A percentile compares a stretch with the other conserved stretches of the same genome.
Conservation (phyloP, 1,140 invertebrate species). For the Megathymus violae region DNA sequence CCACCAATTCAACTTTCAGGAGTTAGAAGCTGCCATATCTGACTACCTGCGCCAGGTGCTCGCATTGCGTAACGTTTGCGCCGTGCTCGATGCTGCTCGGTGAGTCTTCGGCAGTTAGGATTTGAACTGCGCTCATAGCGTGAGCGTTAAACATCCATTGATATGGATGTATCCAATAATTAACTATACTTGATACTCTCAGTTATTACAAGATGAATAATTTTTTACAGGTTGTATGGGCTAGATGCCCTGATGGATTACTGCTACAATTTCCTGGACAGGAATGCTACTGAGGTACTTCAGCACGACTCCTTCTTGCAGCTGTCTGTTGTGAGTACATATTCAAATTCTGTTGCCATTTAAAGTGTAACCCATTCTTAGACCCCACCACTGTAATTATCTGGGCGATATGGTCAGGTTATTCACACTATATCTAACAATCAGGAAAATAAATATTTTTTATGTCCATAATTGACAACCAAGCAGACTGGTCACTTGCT, state of each 20-base stretch:
- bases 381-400: not conserved
- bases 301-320: slow-evolving; percentile 92
- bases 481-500: too few species aligned
- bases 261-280: slow-evolving; percentile 93
- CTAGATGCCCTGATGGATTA: slow-evolving; percentile 86
- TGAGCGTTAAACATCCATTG: too few species aligned
- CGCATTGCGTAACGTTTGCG: slow-evolving; percentile 94
- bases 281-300: slow-evolving; percentile 93
- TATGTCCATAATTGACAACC: too few species aligned
- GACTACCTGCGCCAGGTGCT: slow-evolving; percentile 96
- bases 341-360: not conserved
- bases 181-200: too few species aligned
- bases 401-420: too few species aligned
- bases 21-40: slow-evolving; percentile 95
- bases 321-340: slow-evolving; percentile 90
- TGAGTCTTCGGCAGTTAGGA: too few species aligned
- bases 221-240: slow-evolving; percentile 83
- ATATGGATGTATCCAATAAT: too few species aligned
- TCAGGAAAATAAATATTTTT: too few species aligned
- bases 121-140: too few species aligned
- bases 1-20: slow-evolving; percentile 97
- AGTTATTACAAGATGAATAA: not conserved
- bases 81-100: slow-evolving; percentile 95
- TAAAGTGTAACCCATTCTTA: too few species aligned
- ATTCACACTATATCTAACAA: too few species aligned